Evolutionary conservation across 2,797 vertebrate genomes (phyloP).

Genomic region (Eutrigla gurnardus): DNA sequence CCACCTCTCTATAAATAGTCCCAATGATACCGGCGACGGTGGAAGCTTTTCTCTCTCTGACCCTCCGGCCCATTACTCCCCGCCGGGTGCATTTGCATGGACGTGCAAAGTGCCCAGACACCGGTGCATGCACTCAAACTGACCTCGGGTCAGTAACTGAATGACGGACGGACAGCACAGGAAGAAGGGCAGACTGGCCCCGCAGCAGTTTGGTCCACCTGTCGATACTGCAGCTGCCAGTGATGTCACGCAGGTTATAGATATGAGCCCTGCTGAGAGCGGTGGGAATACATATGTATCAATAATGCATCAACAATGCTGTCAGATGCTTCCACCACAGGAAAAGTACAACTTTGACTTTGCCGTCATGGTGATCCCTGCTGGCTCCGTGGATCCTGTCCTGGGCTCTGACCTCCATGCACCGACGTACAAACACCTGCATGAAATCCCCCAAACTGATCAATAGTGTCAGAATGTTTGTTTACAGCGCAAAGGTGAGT

Average conservation of each 20-base stretch:
- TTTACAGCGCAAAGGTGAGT: slow-evolving; percentile 2
- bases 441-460: slow-evolving; percentile 17
- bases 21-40: slow-evolving; percentile 48
- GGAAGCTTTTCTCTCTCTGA: slow-evolving; percentile 51
- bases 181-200: not conserved
- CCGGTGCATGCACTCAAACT: slow-evolving; percentile 15
- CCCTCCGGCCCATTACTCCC: slow-evolving; percentile 39
- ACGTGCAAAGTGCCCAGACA: slow-evolving; percentile 34
- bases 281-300: not conserved
- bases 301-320: not conserved
- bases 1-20: slow-evolving; percentile 69
- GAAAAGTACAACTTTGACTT: not conserved
- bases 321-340: not conserved
- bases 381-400: slow-evolving; percentile 9
- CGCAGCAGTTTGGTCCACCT: not conserved
- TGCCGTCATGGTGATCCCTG: not conserved
- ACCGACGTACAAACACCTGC: slow-evolving; percentile 7
- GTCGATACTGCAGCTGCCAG: not conserved
- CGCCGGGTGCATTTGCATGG: slow-evolving; percentile 19
- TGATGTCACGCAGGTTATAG: not conserved
- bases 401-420: not conserved
- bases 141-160: slow-evolving; percentile 32
- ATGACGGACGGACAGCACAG: not conserved
- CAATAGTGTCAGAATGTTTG: slow-evolving; percentile 14
- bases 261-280: not conserved